Percentiles rank a stretch among this genome's conserved stretches.
Evolutionary conservation across 37 sponge, comb jelly and placozoan species (phyloP).

Genomic region (Amphimedon queenslandica): DNA sequence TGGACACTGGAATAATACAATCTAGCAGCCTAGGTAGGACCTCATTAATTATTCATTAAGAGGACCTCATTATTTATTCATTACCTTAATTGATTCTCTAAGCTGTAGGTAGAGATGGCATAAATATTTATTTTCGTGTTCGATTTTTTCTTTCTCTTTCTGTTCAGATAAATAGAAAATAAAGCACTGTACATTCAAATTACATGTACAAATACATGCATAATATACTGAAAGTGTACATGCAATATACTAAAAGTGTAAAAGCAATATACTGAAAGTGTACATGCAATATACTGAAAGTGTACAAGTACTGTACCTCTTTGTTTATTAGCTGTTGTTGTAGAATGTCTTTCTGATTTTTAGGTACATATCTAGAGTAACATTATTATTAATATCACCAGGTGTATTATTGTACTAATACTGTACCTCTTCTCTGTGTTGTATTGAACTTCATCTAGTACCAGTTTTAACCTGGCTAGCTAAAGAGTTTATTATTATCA

Average conservation of each 20-base stretch:
- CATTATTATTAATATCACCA: no score
- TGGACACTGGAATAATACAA: no score
- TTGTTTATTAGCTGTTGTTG: neutral
- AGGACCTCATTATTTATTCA: no score
- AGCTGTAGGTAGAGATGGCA: neutral
- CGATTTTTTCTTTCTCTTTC: neutral
- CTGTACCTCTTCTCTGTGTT: neutral
- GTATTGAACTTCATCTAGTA: neutral
- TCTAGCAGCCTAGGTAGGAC: no score
- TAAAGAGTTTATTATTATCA: neutral
- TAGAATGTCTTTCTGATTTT: no score
- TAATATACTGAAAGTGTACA: neutral
- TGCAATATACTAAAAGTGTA: no score
- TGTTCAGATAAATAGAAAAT: slow-evolving; percentile 3
- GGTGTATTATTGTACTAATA: no score
- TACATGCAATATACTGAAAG: no score
- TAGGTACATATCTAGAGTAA: no score
- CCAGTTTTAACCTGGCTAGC: neutral
- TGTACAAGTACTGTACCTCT: neutral
- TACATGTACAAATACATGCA: neutral
- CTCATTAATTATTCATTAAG: no score
- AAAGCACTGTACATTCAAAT: no score
- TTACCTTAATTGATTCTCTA: neutral
- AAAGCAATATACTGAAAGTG: neutral
- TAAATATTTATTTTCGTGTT: neutral